Percentiles rank a stretch among this genome's conserved stretches.
Evolutionary conservation across 2,113 vertebrate genomes (phyloP).

Genomic region (Coracopsis vasa): DNA sequence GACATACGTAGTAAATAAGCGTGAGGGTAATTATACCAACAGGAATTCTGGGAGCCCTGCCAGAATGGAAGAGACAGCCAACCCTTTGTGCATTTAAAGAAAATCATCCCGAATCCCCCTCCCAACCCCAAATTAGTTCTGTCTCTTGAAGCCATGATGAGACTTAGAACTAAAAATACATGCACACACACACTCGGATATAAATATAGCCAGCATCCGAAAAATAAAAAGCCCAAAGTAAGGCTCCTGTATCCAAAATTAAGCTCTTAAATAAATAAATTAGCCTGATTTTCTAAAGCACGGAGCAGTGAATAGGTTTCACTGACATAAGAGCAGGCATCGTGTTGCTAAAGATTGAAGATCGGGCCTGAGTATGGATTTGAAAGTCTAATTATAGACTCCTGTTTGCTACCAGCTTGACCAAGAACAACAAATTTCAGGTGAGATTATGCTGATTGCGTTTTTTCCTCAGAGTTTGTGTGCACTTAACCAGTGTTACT

Average conservation of each 20-base stretch:
- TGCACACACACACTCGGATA: not conserved
- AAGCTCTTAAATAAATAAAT: slow-evolving; percentile 61
- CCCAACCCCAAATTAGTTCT: slow-evolving; percentile 10
- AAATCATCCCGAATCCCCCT: not conserved
- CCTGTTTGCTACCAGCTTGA: slow-evolving; percentile 31
- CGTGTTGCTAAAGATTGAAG: slow-evolving; percentile 24
- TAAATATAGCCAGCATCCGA: slow-evolving; percentile 26
- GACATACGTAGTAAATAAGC: slow-evolving; percentile 51
- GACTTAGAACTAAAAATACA: slow-evolving; percentile 43
- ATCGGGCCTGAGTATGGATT: slow-evolving; percentile 50
- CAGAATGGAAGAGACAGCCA: slow-evolving; percentile 10
- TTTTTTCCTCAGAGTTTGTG: not conserved
- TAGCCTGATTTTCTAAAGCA: slow-evolving; percentile 27
- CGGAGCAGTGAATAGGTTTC: not conserved
- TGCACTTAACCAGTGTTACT: not conserved
- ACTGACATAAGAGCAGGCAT: slow-evolving; percentile 41
- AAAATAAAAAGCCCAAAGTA: not conserved
- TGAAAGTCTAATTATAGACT: slow-evolving; percentile 55
- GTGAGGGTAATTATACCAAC: slow-evolving; percentile 37
- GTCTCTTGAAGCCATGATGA: not conserved
- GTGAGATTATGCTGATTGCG: slow-evolving; percentile 38
- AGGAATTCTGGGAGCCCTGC: slow-evolving; percentile 51
- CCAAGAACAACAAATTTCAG: slow-evolving; percentile 25
- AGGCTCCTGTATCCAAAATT: slow-evolving; percentile 45
- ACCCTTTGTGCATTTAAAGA: slow-evolving; percentile 5